Evolutionary conservation across 2,888 invertebrate genomes (phyloP).

Genomic region (Odontocerum albicorne): DNA sequence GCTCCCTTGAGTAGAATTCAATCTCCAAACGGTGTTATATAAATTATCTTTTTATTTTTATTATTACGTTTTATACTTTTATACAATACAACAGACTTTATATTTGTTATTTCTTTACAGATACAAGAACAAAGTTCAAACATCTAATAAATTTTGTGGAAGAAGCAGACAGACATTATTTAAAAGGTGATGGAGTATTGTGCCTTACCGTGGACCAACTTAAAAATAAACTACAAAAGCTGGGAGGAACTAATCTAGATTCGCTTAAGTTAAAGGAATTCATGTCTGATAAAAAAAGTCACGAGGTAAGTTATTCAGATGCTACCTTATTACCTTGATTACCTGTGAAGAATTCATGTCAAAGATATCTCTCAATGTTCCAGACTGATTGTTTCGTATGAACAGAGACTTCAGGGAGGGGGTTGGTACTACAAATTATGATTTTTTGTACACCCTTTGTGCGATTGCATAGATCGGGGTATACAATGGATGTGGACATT

Average conservation of each 20-base stretch:
- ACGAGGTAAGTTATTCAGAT: slow-evolving; percentile 69
- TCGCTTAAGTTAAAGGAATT: slow-evolving; percentile 61
- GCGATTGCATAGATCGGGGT: too few species aligned
- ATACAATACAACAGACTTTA: not conserved
- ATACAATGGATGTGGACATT: too few species aligned
- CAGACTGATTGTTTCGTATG: too few species aligned
- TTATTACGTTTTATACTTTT: not conserved
- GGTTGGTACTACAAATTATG: too few species aligned
- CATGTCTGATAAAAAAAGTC: slow-evolving; percentile 79
- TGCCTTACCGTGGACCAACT: slow-evolving; percentile 51
- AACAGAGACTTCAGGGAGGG: too few species aligned
- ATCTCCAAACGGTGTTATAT: too few species aligned
- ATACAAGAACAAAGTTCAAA: slow-evolving; percentile 10
- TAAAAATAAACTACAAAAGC: slow-evolving; percentile 43
- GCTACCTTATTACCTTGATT: too few species aligned
- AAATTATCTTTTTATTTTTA: not conserved
- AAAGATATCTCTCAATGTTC: too few species aligned
- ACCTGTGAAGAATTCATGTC: too few species aligned
- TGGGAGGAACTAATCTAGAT: slow-evolving; percentile 22
- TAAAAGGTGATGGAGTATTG: slow-evolving; percentile 46
- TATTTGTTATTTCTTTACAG: not conserved
- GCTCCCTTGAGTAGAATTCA: too few species aligned
- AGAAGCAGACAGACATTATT: slow-evolving; percentile 42
- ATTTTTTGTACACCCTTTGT: too few species aligned
- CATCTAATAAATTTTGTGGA: slow-evolving; percentile 42